Evolutionary conservation across 2,888 invertebrate species (phyloP).

Genomic region (Synergus gifuensis): DNA sequence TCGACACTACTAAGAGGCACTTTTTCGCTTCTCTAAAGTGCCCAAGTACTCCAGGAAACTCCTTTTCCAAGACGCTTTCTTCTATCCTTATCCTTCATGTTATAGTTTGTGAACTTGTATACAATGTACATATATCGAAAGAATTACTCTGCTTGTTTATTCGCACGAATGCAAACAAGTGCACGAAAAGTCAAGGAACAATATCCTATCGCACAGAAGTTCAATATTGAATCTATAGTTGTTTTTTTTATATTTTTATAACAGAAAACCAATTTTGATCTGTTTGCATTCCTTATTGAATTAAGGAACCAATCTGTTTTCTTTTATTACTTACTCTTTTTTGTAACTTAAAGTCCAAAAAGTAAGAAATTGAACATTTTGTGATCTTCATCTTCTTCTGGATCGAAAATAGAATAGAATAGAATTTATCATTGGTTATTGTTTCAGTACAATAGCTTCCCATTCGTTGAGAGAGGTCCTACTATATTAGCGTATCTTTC

Average conservation of each 20-base stretch:
- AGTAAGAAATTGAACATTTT: neutral
- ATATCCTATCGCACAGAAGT: neutral
- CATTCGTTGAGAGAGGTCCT: neutral
- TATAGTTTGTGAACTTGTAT: neutral
- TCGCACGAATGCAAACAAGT: conserved; percentile 1
- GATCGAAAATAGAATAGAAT: neutral
- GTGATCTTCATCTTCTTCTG: neutral
- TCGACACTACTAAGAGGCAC: neutral
- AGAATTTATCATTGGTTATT: too few relatives aligned
- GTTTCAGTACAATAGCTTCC: neutral
- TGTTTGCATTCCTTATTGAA: neutral
- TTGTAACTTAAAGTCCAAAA: too few relatives aligned
- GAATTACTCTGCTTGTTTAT: neutral
- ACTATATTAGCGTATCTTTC: neutral
- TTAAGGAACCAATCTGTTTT: neutral
- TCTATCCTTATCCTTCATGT: conserved; percentile 2
- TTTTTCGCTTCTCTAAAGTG: neutral
- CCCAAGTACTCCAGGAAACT: conserved; percentile 18
- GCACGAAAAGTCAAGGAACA: neutral
- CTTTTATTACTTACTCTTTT: neutral
- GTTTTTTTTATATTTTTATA: neutral
- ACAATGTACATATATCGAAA: neutral
- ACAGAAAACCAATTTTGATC: neutral
- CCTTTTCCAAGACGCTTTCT: neutral
- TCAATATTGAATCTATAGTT: neutral